Evolutionary conservation across 2,113 vertebrate genomes (phyloP).

Genomic region (Xiphophorus couchianus): DNA sequence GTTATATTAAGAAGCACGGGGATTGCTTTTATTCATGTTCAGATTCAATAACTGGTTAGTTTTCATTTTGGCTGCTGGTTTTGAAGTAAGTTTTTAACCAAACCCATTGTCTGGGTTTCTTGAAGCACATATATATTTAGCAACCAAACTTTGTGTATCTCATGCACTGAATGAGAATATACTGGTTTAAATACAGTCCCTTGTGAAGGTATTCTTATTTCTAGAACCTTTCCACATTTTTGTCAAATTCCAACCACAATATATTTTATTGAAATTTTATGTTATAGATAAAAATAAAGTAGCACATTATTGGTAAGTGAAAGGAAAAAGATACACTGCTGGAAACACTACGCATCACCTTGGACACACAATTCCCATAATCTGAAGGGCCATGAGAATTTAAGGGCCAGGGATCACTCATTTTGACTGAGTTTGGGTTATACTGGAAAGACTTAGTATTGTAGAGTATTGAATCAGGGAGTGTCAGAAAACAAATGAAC

Average conservation of each 20-base stretch:
- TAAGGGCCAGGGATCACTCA: no score
- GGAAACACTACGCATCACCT: not conserved
- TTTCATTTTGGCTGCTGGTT: conserved; percentile 11
- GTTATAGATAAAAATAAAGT: not conserved
- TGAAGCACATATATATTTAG: conserved; percentile 12
- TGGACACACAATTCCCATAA: not conserved
- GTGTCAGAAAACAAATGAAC: not conserved
- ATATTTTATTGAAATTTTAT: not conserved
- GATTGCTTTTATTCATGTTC: conserved; percentile 14
- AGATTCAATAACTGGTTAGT: not conserved
- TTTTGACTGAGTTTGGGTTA: not conserved
- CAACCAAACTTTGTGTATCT: conserved; percentile 16
- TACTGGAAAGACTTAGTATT: not conserved
- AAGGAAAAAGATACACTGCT: not conserved
- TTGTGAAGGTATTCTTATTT: not conserved
- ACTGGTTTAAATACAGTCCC: conserved; percentile 12
- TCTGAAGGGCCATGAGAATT: not conserved
- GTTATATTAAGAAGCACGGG: conserved; percentile 32
- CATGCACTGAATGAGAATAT: conserved; percentile 34
- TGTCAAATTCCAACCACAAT: not conserved
- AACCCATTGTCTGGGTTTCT: conserved; percentile 8
- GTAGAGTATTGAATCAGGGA: not conserved
- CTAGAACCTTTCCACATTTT: not conserved
- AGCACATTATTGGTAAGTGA: not conserved
- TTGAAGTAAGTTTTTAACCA: conserved; percentile 13